Evolutionary conservation across 2,797 vertebrate species (phyloP).

Genomic region (Propithecus perrieri): DNA sequence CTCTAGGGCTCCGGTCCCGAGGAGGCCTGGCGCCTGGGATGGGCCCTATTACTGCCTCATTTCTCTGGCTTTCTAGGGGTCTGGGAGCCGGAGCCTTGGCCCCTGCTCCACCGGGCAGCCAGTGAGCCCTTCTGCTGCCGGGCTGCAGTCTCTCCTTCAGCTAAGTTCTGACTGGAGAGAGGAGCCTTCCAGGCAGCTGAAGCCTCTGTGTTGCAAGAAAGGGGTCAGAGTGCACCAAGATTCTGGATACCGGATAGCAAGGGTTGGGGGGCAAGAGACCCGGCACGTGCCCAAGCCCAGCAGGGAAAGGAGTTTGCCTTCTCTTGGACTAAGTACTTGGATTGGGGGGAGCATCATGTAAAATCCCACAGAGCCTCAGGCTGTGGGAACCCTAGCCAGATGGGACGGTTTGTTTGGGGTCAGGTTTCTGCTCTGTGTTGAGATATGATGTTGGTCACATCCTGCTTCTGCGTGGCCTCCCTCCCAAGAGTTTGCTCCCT

Average conservation of each 20-base stretch:
- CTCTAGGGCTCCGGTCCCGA: not conserved
- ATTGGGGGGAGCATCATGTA: not conserved
- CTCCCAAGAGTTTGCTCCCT: not conserved
- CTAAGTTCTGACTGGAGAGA: not conserved
- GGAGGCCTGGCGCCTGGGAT: not conserved
- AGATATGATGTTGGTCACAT: not conserved
- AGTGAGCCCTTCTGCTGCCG: not conserved
- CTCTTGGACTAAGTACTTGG: not conserved
- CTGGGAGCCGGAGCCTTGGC: not conserved
- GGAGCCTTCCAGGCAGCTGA: not conserved
- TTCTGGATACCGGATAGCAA: not conserved
- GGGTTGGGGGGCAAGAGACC: not conserved
- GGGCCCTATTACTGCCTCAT: not conserved
- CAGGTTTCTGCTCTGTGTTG: not conserved
- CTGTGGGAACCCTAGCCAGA: not conserved
- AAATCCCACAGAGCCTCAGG: not conserved
- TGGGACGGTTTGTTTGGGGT: not conserved
- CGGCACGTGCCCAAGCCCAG: not conserved
- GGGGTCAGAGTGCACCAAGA: not conserved
- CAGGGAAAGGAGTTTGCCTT: not conserved
- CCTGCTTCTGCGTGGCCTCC: not conserved
- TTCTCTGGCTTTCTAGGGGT: not conserved
- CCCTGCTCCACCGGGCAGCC: not conserved
- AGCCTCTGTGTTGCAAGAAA: not conserved
- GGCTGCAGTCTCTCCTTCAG: not conserved